These are phyloP conservation scores for Patella ulyssiponensis DNA, from an alignment of 2,888 invertebrate species.

Conservation along the genomic window DNA sequence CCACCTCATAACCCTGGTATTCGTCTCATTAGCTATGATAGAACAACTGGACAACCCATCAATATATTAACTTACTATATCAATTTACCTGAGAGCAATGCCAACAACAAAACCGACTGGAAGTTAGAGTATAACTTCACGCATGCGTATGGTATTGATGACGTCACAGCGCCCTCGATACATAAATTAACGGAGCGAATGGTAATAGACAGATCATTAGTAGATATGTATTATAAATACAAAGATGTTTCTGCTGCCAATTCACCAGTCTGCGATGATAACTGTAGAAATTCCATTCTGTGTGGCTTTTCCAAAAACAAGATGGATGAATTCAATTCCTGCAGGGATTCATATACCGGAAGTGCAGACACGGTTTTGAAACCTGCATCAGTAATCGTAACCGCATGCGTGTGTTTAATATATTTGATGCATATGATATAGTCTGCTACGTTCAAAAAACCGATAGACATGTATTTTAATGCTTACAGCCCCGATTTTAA, in stretches of 20 bases:
- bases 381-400: no score
- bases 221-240: constrained; percentile 39
- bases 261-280: background rate
- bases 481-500: no score
- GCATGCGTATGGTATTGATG: constrained; percentile 82
- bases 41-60: constrained; percentile 78
- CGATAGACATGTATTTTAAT: no score
- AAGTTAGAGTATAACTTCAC: constrained; percentile 87
- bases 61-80: constrained; percentile 93
- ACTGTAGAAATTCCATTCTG: background rate
- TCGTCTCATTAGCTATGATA: constrained; percentile 90
- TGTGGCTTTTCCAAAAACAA: background rate
- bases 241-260: constrained; percentile 37
- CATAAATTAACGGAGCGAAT: constrained; percentile 77
- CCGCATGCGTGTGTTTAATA: no score
- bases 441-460: no score
- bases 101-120: constrained; percentile 83
- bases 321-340: background rate
- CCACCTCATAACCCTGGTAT: constrained; percentile 86
- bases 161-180: constrained; percentile 84
- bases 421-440: no score
- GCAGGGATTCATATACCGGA: background rate
- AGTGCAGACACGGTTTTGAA: no score
- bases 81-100: constrained; percentile 80
- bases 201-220: constrained; percentile 28